Evolutionary conservation across 1,140 invertebrate genomes (phyloP).

Genomic region (Meloidogyne hapla): DNA sequence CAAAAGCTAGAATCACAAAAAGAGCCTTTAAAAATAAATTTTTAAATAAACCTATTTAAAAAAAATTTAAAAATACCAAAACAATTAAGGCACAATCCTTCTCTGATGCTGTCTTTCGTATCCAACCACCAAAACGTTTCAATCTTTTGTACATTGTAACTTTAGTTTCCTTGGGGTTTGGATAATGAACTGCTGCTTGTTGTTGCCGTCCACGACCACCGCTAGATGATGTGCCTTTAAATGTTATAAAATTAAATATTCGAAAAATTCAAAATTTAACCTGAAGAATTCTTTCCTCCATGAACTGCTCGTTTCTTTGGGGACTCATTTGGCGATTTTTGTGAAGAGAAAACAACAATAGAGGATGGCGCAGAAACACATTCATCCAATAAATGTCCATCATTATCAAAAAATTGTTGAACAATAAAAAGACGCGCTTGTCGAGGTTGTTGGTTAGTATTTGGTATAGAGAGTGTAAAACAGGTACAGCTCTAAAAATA

Average conservation of each 20-base stretch:
- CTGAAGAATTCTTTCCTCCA: constrained; percentile 18
- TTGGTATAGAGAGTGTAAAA: constrained; percentile 42
- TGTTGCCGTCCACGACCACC: not conserved
- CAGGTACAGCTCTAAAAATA: constrained; percentile 23
- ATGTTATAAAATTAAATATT: not conserved
- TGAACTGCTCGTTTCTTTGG: constrained; percentile 38
- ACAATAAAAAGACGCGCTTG: constrained; percentile 57
- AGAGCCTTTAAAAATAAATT: constrained; percentile 47
- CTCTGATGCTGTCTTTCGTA: constrained; percentile 48
- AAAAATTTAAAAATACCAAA: constrained; percentile 40
- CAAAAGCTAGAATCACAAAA: constrained; percentile 49
- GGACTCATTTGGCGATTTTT: constrained; percentile 37
- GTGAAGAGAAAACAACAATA: constrained; percentile 45
- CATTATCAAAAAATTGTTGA: constrained; percentile 35
- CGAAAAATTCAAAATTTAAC: constrained; percentile 5
- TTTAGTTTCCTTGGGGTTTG: constrained; percentile 36
- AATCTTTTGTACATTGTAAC: constrained; percentile 46
- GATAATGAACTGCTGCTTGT: constrained; percentile 10
- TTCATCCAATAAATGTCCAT: constrained; percentile 33
- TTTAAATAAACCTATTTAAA: not conserved
- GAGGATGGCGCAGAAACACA: constrained; percentile 50
- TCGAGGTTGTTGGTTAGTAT: constrained; percentile 31
- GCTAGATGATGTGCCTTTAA: not conserved
- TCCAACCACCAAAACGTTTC: constrained; percentile 30
- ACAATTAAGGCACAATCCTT: constrained; percentile 50